These are phyloP conservation scores for Anguilla marmorata DNA, from an alignment of 2,797 vertebrate genomes.

Conservation along the genomic window DNA sequence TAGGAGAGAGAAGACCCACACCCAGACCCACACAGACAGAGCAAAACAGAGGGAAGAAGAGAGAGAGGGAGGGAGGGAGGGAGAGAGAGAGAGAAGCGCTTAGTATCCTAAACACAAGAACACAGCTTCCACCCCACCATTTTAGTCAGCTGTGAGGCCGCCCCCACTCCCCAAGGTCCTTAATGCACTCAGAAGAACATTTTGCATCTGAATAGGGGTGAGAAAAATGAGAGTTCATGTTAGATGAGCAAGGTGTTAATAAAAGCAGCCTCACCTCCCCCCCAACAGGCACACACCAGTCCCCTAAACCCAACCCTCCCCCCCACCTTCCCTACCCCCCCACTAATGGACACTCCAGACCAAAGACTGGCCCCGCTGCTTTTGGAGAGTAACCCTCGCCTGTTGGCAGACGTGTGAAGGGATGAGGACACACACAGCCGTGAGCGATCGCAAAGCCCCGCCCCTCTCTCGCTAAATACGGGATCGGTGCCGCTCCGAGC, in stretches of 20 bases:
- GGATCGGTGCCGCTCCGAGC: not conserved
- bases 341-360: not conserved
- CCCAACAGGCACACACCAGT: not conserved
- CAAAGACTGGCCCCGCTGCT: not conserved
- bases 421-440: not conserved
- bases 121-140: not conserved
- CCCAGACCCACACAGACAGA: constrained; percentile 60
- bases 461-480: not conserved
- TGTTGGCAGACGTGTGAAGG: not conserved
- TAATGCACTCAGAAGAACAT: not conserved
- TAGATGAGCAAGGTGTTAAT: constrained; percentile 17
- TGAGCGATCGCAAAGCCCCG: not conserved
- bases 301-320: not conserved
- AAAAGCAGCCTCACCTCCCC: not conserved
- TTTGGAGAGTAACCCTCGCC: not conserved
- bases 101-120: constrained; percentile 10
- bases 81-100: constrained; percentile 52
- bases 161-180: constrained; percentile 2
- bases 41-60: constrained; percentile 45
- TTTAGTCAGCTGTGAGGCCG: not conserved
- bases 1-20: constrained; percentile 76
- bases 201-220: not conserved
- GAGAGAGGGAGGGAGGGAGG: constrained; percentile 22
- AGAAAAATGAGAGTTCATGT: not conserved
- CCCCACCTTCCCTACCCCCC: not conserved